phyloP scores from a whole-genome alignment of 2,888 invertebrate genomes.

The Dicyrtoma fusca region DNA sequence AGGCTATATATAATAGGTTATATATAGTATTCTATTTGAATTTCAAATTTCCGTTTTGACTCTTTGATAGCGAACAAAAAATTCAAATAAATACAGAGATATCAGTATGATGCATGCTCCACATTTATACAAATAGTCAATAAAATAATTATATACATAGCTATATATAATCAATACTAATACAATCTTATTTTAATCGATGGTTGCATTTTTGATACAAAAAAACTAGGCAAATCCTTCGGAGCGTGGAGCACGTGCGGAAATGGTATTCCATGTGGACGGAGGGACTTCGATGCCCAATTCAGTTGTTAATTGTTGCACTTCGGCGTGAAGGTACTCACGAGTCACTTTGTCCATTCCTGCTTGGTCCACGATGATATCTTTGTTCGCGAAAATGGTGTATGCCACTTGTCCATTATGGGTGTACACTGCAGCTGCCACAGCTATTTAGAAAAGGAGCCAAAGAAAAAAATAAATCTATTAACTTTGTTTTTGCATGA shows the following conservation, averaged over 20 bases:
- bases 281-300: conserved; percentile 28
- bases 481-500: too few species aligned
- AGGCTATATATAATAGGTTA: too few species aligned
- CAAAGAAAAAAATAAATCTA: neutral
- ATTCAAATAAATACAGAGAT: too few species aligned
- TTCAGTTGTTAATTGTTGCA: conserved; percentile 32
- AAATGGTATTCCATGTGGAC: conserved; percentile 23
- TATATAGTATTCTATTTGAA: too few species aligned
- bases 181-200: conserved; percentile 12
- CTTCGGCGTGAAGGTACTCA: conserved; percentile 44
- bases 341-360: conserved; percentile 43
- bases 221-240: conserved; percentile 41
- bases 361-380: conserved; percentile 45
- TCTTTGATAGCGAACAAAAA: too few species aligned
- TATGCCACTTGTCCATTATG: conserved; percentile 44
- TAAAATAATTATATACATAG: too few species aligned
- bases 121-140: too few species aligned
- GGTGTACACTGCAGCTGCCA: conserved; percentile 50
- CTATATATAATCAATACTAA: too few species aligned
- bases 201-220: neutral
- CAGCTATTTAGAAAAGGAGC: conserved; percentile 33
- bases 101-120: too few species aligned
- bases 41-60: too few species aligned
- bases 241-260: conserved; percentile 10
- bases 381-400: conserved; percentile 47